These are phyloP conservation scores for Habropoda laboriosa DNA, from an alignment of 1,140 invertebrate species.

Conservation along the genomic window DNA sequence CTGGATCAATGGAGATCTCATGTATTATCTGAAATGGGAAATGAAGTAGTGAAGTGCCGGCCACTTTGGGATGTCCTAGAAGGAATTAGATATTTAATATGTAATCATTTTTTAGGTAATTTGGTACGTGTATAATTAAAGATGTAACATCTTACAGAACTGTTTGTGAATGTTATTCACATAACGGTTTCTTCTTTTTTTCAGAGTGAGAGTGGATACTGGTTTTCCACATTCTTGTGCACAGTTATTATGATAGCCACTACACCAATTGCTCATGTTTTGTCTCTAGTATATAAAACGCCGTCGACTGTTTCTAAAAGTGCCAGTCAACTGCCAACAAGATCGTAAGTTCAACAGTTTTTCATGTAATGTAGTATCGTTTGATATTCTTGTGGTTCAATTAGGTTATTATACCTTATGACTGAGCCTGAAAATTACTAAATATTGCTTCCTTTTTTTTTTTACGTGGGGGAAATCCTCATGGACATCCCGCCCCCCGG, in stretches of 20 bases:
- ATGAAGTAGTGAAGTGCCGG: slow-evolving; percentile 86
- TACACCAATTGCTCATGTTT: slow-evolving; percentile 77
- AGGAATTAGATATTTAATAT: slow-evolving; percentile 85
- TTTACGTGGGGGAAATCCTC: too few relatives aligned
- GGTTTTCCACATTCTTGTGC: slow-evolving; percentile 81
- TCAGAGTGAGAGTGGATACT: slow-evolving; percentile 85
- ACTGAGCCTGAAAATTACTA: too few relatives aligned
- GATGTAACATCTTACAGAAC: background rate
- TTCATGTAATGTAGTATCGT: background rate
- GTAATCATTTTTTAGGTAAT: slow-evolving; percentile 88
- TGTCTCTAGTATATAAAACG: slow-evolving; percentile 74
- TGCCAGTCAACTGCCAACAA: slow-evolving; percentile 62
- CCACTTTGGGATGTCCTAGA: slow-evolving; percentile 88
- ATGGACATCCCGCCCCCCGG: too few relatives aligned
- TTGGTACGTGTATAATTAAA: slow-evolving; percentile 78
- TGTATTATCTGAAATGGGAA: slow-evolving; percentile 84
- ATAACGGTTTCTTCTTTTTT: slow-evolving; percentile 41
- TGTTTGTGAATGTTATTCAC: background rate
- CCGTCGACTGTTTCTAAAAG: slow-evolving; percentile 62
- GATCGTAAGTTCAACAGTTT: slow-evolving; percentile 69
- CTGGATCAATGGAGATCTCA: slow-evolving; percentile 86
- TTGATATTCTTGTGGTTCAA: too few relatives aligned
- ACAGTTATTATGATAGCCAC: slow-evolving; percentile 74
- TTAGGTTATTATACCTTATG: too few relatives aligned
- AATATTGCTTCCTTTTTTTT: too few relatives aligned